phyloP scores from a whole-genome alignment of 2,113 vertebrate genomes.

The Laticauda laticaudata region DNA sequence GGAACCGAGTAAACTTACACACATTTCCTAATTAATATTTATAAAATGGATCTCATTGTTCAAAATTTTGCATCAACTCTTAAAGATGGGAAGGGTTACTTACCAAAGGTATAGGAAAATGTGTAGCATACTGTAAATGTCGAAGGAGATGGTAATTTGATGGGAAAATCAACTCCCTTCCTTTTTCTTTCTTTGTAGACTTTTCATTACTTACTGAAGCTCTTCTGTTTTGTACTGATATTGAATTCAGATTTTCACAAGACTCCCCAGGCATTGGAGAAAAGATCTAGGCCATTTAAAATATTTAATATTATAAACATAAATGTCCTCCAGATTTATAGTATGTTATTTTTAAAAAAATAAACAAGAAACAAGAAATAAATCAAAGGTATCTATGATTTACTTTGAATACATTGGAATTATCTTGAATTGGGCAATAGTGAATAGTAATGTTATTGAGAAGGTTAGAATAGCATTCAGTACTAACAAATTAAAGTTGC shows the following conservation, averaged over 20 bases:
- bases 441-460: not conserved
- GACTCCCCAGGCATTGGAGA: conserved; percentile 72
- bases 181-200: conserved; percentile 66
- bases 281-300: conserved; percentile 74
- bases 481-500: not conserved
- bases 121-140: conserved; percentile 73
- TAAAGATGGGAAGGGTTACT: conserved; percentile 9
- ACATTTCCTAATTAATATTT: not conserved
- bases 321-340: not conserved
- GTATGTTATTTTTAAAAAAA: not conserved
- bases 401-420: not conserved
- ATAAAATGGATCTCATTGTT: not conserved
- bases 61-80: rapidly evolving
- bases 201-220: conserved; percentile 66
- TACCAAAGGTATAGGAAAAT: conserved; percentile 75
- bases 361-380: not conserved
- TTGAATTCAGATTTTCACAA: conserved; percentile 64
- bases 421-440: not conserved
- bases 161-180: conserved; percentile 71
- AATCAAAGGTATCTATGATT: not conserved
- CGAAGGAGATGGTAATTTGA: conserved; percentile 72
- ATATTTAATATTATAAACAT: conserved; percentile 54
- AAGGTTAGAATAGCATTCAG: not conserved
- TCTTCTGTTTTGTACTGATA: conserved; percentile 66
- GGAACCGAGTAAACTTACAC: not conserved